Evolutionary conservation across 92 coral and sea anemone genomes (phyloP).

Genomic region (Umimayanthus chanpuru): DNA sequence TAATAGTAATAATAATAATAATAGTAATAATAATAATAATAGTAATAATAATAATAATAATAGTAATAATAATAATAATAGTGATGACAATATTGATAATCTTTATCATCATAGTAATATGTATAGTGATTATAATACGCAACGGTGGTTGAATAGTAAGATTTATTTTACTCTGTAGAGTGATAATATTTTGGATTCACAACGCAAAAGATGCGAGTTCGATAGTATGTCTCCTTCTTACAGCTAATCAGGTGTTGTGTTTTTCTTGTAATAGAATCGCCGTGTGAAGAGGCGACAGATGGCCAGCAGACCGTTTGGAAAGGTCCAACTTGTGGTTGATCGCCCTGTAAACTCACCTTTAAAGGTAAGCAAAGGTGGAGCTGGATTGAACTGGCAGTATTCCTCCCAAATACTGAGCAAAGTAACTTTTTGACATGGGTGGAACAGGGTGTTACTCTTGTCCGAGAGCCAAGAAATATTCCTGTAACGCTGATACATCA

Average conservation of each 20-base stretch:
- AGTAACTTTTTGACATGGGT: too few species aligned
- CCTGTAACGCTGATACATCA: too few species aligned
- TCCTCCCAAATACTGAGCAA: not conserved
- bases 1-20: too few species aligned
- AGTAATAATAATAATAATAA: too few species aligned
- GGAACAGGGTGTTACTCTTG: too few species aligned
- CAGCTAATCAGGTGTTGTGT: not conserved
- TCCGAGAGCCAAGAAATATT: too few species aligned
- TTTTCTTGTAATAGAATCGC: slow-evolving; percentile 54
- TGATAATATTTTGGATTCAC: not conserved
- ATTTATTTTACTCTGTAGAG: not conserved
- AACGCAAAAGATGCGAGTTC: not conserved
- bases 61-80: too few species aligned
- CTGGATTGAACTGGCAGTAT: not conserved
- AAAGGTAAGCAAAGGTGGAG: slow-evolving; percentile 6
- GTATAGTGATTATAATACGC: too few species aligned
- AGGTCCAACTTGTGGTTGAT: slow-evolving; percentile 54
- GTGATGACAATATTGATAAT: too few species aligned
- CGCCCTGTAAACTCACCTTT: not conserved
- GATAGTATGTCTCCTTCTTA: not conserved
- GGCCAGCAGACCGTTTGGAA: slow-evolving; percentile 80
- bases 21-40: too few species aligned
- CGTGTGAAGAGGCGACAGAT: slow-evolving; percentile 68
- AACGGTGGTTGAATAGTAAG: too few species aligned
- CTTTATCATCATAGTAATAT: too few species aligned